Conservation (phyloP, 1,140 invertebrate species). For the Uloborus diversus region DNA sequence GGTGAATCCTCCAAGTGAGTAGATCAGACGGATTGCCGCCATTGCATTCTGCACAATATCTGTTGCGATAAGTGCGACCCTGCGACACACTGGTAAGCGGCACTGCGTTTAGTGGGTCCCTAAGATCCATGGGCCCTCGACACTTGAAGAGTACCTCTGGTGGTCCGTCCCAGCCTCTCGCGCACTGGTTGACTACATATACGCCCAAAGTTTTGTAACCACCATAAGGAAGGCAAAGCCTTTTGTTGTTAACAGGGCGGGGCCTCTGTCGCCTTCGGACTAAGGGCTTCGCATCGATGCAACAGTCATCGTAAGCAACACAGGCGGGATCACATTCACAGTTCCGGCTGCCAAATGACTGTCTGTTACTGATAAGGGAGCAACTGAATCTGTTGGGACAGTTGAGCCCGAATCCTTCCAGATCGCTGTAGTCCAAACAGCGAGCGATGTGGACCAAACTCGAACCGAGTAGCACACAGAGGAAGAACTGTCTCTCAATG, state of each 20-base stretch:
- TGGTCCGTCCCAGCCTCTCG: background rate
- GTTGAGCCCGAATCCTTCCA: slow-evolving; percentile 1
- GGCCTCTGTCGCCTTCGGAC: too few species aligned
- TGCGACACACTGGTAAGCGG: slow-evolving; percentile 66
- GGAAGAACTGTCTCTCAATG: too few species aligned
- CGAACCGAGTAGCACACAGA: too few species aligned
- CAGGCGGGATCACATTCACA: slow-evolving; percentile 31
- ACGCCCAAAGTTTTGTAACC: background rate
- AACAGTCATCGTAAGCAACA: slow-evolving; percentile 6
- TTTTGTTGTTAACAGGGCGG: too few species aligned
- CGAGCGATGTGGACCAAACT: too few species aligned
- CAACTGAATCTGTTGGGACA: background rate
- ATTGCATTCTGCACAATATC: slow-evolving; percentile 71
- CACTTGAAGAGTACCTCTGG: background rate
- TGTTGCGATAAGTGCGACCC: slow-evolving; percentile 69
- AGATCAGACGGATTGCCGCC: background rate
- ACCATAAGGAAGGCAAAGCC: background rate
- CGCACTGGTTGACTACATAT: background rate
- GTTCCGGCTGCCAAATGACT: background rate
- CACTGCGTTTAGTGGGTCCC: slow-evolving; percentile 65
- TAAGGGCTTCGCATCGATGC: background rate
- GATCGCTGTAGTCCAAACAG: background rate
- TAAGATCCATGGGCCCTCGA: background rate
- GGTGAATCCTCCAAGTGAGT: background rate
- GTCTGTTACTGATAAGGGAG: background rate